These are phyloP conservation scores for Microctonus aethiopoides DNA, from an alignment of 2,888 invertebrate species.

Conservation along the genomic window DNA sequence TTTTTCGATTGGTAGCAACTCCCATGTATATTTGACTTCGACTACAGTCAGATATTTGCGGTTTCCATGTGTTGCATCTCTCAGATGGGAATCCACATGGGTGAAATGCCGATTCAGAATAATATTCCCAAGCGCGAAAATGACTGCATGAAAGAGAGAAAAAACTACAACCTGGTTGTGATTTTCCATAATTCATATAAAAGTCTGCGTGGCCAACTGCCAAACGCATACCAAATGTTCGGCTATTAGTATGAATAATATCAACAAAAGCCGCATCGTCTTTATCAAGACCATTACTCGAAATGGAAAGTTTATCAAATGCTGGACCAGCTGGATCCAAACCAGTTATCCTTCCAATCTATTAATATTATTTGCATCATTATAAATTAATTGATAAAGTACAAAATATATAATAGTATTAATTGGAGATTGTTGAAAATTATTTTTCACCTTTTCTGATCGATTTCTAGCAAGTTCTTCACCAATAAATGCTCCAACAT, in stretches of 20 bases:
- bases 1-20: not conserved
- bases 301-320: constrained; percentile 66
- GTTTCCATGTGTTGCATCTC: not conserved
- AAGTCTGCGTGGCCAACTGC: constrained; percentile 72
- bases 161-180: constrained; percentile 73
- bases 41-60: not conserved
- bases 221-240: constrained; percentile 56
- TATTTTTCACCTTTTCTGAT: not conserved
- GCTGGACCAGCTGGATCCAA: constrained; percentile 75
- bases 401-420: not conserved
- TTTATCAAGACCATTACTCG: constrained; percentile 69
- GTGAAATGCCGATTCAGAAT: not conserved
- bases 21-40: not conserved
- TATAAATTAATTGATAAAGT: not conserved
- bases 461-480: not conserved
- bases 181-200: constrained; percentile 76
- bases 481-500: constrained; percentile 70
- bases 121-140: not conserved
- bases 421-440: no score
- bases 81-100: not conserved
- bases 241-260: constrained; percentile 74
- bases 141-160: not conserved
- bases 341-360: constrained; percentile 64
- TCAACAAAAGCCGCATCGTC: constrained; percentile 73
- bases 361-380: not conserved